phyloP scores from a whole-genome alignment of 2,797 vertebrate genomes.

The Naso thynnoides region DNA sequence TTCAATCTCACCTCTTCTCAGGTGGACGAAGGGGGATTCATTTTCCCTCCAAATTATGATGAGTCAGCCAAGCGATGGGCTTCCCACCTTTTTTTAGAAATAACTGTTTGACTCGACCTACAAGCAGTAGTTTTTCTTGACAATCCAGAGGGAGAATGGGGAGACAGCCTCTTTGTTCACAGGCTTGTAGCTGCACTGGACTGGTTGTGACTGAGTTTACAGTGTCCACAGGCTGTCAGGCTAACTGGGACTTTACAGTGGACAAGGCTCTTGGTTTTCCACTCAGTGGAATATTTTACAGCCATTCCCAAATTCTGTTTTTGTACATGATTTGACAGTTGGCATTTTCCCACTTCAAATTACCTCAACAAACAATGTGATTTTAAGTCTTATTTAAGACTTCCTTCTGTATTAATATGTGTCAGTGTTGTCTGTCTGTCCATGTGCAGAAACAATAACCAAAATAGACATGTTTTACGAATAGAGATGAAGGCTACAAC shows the following conservation, averaged over 20 bases:
- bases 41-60: slow-evolving; percentile 80
- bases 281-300: slow-evolving; percentile 51
- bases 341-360: slow-evolving; percentile 38
- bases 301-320: slow-evolving; percentile 34
- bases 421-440: too few relatives aligned
- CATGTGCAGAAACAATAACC: too few relatives aligned
- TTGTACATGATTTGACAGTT: slow-evolving; percentile 38
- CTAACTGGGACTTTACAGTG: slow-evolving; percentile 72
- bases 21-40: slow-evolving; percentile 64
- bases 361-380: background rate
- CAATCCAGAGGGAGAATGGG: slow-evolving; percentile 72
- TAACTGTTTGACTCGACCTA: slow-evolving; percentile 73
- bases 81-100: slow-evolving; percentile 65
- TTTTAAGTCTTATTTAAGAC: background rate
- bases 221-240: slow-evolving; percentile 69
- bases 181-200: slow-evolving; percentile 70
- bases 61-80: slow-evolving; percentile 82
- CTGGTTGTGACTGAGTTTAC: slow-evolving; percentile 70
- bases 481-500: too few relatives aligned
- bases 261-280: slow-evolving; percentile 58
- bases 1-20: slow-evolving; percentile 48
- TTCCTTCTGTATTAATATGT: background rate
- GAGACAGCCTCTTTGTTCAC: slow-evolving; percentile 74
- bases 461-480: too few relatives aligned
- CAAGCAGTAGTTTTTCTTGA: slow-evolving; percentile 76